Conservation (phyloP, 2,888 invertebrate species). For the Drosophila dives region DNA sequence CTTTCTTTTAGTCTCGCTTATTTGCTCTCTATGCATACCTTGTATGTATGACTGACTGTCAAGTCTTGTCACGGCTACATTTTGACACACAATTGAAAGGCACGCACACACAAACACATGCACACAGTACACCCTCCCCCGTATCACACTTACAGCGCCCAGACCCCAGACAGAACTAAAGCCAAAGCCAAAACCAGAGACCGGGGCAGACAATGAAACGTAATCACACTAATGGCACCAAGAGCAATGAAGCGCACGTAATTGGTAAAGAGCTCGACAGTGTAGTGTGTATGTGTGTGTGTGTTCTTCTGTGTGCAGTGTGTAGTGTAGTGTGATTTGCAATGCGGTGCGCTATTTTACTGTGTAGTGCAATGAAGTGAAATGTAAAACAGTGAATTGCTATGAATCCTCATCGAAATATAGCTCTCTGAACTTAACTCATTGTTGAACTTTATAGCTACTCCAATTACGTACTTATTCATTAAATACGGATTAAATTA, state of each 20-base stretch:
- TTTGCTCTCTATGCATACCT: conserved; percentile 31
- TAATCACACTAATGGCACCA: conserved; percentile 80
- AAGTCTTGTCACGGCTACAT: conserved; percentile 78
- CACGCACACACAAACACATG: conserved; percentile 59
- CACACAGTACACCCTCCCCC: conserved; percentile 1
- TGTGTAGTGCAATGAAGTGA: conserved; percentile 56
- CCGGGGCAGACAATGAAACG: conserved; percentile 78
- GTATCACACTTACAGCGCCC: conserved; percentile 37
- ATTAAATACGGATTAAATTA: not conserved
- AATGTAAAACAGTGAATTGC: conserved; percentile 61
- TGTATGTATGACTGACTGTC: conserved; percentile 62
- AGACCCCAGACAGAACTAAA: conserved; percentile 22
- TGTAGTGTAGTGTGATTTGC: conserved; percentile 39
- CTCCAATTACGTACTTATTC: conserved; percentile 28
- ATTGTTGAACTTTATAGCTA: conserved; percentile 28
- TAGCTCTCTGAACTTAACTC: not conserved
- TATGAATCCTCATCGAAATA: conserved; percentile 47
- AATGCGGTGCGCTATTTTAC: conserved; percentile 40
- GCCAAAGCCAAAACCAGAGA: conserved; percentile 47
- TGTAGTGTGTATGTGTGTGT: conserved; percentile 33
- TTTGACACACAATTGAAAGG: conserved; percentile 81
- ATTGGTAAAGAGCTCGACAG: conserved; percentile 78
- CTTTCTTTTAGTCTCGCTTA: not conserved
- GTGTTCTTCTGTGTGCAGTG: conserved; percentile 22
- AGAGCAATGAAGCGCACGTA: conserved; percentile 81